Percentiles rank a stretch among this genome's conserved stretches.
Evolutionary conservation across 2,797 vertebrate genomes (phyloP).

Genomic region (Enteromius argenteus): DNA sequence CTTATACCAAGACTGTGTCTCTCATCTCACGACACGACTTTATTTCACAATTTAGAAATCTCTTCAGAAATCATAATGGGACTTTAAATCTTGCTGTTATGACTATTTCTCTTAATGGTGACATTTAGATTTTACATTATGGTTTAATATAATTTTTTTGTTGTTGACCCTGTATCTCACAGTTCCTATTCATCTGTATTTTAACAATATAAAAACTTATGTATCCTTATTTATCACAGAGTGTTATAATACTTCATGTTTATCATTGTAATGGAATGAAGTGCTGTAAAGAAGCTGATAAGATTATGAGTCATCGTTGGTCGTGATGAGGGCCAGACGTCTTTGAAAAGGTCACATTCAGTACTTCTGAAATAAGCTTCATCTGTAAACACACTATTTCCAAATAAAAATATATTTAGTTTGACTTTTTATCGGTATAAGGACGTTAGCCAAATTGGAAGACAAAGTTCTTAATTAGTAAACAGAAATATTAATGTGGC

Average conservation of each 20-base stretch:
- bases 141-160: no score
- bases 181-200: neutral
- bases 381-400: neutral
- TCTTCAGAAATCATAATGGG: no score
- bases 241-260: neutral
- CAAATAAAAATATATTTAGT: neutral
- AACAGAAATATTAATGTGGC: constrained; percentile 39
- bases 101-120: no score
- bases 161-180: neutral
- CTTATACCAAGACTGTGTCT: no score
- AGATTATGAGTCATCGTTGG: constrained; percentile 1
- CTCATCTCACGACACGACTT: neutral
- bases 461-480: constrained; percentile 42
- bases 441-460: constrained; percentile 36
- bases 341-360: neutral
- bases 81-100: no score
- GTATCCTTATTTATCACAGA: neutral
- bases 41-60: no score
- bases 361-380: neutral
- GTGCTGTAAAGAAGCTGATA: neutral
- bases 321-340: constrained; percentile 11
- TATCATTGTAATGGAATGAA: neutral
- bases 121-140: no score
- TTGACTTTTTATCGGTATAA: constrained; percentile 29
- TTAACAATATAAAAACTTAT: no score